Percentiles rank a stretch among this genome's conserved stretches.
phyloP scores from a whole-genome alignment of 2,113 vertebrate species.

The Cyanoderma ruficeps region DNA sequence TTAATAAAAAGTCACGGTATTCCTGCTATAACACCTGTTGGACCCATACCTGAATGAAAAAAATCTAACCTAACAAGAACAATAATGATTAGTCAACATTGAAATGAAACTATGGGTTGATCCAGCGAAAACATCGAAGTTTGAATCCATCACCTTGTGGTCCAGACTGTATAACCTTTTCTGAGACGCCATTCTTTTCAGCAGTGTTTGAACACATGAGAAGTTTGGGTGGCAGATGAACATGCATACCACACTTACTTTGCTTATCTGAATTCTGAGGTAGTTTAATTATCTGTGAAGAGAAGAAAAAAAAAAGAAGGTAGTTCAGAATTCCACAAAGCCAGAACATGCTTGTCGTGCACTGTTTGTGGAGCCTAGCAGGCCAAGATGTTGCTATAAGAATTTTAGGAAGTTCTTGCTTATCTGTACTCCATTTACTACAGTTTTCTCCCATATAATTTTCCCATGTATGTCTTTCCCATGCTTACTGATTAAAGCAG shows the following conservation, averaged over 20 bases:
- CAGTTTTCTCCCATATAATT: background rate
- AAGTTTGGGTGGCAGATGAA: constrained; percentile 42
- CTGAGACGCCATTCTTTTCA: background rate
- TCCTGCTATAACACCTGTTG: background rate
- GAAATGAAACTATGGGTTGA: constrained; percentile 57
- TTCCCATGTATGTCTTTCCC: background rate
- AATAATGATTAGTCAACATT: constrained; percentile 45
- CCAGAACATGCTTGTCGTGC: background rate
- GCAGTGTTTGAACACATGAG: background rate
- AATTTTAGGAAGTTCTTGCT: background rate
- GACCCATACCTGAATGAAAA: background rate
- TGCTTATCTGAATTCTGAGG: constrained; percentile 61
- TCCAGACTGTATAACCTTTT: background rate
- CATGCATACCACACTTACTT: constrained; percentile 3
- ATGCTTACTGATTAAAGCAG: background rate
- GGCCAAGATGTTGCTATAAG: background rate
- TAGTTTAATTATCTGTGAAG: constrained; percentile 80
- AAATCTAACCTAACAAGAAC: background rate
- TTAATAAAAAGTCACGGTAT: background rate
- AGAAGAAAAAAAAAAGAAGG: background rate
- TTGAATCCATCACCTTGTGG: constrained; percentile 45
- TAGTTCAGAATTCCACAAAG: background rate
- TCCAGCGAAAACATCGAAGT: constrained; percentile 39
- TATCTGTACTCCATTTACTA: background rate
- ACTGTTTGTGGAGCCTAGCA: background rate